Base-by-base conservation (phyloP, 2,113 vertebrate species). In the Pygoscelis antarcticus region DNA sequence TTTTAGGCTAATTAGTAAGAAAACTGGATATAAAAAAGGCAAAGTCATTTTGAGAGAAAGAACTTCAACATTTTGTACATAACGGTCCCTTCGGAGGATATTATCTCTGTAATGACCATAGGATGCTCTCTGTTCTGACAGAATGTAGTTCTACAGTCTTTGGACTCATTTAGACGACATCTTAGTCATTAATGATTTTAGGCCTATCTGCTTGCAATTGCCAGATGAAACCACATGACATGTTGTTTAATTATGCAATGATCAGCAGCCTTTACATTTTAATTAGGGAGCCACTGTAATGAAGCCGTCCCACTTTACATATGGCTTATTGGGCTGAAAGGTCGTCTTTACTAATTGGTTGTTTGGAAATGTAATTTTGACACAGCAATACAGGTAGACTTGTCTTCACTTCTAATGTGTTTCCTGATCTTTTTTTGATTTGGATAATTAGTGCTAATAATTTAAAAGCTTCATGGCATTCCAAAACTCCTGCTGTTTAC, bases 191-290 rank as follows among this genome's bases (percentile, higher is more conserved):
- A 89, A 92, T 89, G 90, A 94, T 80, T 89, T 54, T 91, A 96
- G 92, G 49, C 75, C 96, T 93, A 89, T 93, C 84, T 74, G 91
- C 76, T 96, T 93, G 69, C 83, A 89, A 83, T 82, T 93, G 95
- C 93, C 91, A 92, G 95, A 83, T 96, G 89, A 97, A 90, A 96
- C 95, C 27, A 83, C 96, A 97, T 97, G 96, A 95, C 95, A 89
- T 95, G 93, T 97, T 98, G 97, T 96, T 98, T 98, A 98, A 98
- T 98, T 98, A 98, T 97, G 97, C 98, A 96, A 80, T 94, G 94
- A 98, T 98, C 98, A 98, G 98, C 97, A 98, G 97, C 97, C 97
- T 98, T 98, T 98, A 98, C 97, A 93, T 98, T 98, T 98, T 99
- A 98, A 98, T 98, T 98, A 98, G 97, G 66, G 71, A 96, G 57